These are phyloP conservation scores for Pinna nobilis DNA, from an alignment of 1,140 invertebrate genomes.

Conservation along the genomic window DNA sequence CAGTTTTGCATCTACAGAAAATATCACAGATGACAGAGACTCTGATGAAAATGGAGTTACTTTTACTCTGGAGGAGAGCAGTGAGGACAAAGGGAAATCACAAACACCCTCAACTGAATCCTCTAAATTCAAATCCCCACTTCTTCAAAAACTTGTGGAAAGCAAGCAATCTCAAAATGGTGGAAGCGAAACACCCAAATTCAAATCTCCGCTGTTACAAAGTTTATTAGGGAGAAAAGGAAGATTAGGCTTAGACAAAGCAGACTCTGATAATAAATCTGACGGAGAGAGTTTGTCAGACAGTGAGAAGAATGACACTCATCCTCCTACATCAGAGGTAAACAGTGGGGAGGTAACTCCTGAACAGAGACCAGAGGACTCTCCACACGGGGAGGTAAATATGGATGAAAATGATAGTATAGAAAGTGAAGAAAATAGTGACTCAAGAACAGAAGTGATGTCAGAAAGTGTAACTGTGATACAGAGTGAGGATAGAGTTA, in stretches of 20 bases:
- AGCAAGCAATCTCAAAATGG: constrained; percentile 39
- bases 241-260: constrained; percentile 43
- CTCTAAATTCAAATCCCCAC: constrained; percentile 66
- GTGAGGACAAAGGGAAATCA: constrained; percentile 3
- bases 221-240: constrained; percentile 58
- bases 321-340: neutral
- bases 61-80: constrained; percentile 24
- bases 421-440: constrained; percentile 30
- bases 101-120: constrained; percentile 27
- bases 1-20: constrained; percentile 4
- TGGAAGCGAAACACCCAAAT: constrained; percentile 57
- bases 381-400: constrained; percentile 24
- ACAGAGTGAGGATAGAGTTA: neutral
- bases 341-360: neutral
- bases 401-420: constrained; percentile 25
- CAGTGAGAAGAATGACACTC: constrained; percentile 10
- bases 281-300: constrained; percentile 25
- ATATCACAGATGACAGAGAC: neutral
- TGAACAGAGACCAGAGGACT: constrained; percentile 8
- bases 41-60: constrained; percentile 21
- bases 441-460: constrained; percentile 7
- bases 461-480: constrained; percentile 32
- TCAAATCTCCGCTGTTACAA: constrained; percentile 68
- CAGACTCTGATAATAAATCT: constrained; percentile 39
- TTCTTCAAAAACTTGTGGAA: constrained; percentile 59